These are phyloP conservation scores for Sympetrum striolatum DNA, from an alignment of 2,888 invertebrate genomes.

Conservation along the genomic window DNA sequence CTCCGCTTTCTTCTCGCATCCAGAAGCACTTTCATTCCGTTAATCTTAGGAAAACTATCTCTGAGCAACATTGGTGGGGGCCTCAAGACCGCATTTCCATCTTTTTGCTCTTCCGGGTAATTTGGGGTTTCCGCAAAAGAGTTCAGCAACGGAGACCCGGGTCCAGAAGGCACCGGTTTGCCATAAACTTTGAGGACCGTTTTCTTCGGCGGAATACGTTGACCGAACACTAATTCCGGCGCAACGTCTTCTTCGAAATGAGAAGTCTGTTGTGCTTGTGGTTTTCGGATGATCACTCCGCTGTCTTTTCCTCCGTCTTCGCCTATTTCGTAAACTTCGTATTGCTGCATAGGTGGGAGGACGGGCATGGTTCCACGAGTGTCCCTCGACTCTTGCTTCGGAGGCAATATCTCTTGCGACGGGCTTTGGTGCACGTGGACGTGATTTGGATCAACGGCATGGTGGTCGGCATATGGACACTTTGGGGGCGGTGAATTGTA, in stretches of 20 bases:
- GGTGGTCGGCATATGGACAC: neutral
- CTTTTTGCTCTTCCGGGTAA: neutral
- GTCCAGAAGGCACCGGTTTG: neutral
- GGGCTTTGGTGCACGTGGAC: neutral
- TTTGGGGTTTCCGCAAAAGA: neutral
- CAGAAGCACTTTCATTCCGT: neutral
- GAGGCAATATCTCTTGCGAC: neutral
- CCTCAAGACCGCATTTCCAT: neutral
- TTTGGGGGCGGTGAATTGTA: neutral
- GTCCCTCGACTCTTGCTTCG: neutral
- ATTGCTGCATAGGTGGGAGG: neutral
- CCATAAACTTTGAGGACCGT: neutral
- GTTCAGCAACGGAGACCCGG: neutral
- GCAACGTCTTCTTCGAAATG: neutral
- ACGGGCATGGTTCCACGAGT: neutral
- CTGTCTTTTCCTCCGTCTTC: neutral
- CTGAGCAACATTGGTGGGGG: neutral
- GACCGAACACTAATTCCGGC: neutral
- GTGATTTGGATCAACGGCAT: neutral
- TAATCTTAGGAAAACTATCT: neutral
- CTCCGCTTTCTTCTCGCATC: constrained; percentile 12
- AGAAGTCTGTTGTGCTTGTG: neutral
- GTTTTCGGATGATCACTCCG: neutral
- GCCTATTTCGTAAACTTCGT: constrained; percentile 1
- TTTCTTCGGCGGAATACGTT: neutral